These are phyloP conservation scores for Apostichopus japonicus DNA, from an alignment of 35 echinoderm and acorn worm genomes.

Conservation along the genomic window DNA sequence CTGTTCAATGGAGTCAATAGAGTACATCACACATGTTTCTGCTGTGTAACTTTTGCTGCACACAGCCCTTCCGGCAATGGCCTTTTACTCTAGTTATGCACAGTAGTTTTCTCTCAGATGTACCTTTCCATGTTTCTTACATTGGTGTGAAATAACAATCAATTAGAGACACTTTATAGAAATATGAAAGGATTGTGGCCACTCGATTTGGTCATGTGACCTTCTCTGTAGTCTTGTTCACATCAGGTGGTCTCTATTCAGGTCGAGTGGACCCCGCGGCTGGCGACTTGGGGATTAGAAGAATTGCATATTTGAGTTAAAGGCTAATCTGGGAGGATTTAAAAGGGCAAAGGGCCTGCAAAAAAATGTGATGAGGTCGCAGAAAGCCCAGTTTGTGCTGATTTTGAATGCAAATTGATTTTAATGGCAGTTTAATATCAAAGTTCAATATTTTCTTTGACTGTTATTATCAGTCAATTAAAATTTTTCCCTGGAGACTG, in stretches of 20 bases:
- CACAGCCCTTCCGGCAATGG: not conserved
- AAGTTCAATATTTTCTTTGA: not conserved
- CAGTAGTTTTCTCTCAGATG: not conserved
- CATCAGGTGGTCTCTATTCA: slow-evolving; percentile 18
- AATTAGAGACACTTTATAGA: not conserved
- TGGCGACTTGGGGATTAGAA: not conserved
- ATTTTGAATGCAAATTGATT: not conserved
- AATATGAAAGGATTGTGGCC: not conserved
- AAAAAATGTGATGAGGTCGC: not conserved
- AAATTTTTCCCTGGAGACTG: not conserved
- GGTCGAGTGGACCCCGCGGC: not conserved
- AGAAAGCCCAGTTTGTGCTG: not conserved
- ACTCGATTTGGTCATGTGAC: not conserved
- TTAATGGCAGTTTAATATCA: not conserved
- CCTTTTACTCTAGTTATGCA: not conserved
- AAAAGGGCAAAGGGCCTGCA: not conserved
- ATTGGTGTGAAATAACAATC: not conserved
- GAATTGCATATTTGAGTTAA: not conserved
- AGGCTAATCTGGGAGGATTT: not conserved
- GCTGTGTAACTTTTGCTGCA: no score
- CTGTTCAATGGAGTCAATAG: no score
- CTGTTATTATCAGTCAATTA: not conserved
- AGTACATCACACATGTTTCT: no score
- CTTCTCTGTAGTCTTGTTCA: not conserved
- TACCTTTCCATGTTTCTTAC: not conserved